phyloP scores from a whole-genome alignment of 1,140 invertebrate genomes.

The Metaphire vulgaris region DNA sequence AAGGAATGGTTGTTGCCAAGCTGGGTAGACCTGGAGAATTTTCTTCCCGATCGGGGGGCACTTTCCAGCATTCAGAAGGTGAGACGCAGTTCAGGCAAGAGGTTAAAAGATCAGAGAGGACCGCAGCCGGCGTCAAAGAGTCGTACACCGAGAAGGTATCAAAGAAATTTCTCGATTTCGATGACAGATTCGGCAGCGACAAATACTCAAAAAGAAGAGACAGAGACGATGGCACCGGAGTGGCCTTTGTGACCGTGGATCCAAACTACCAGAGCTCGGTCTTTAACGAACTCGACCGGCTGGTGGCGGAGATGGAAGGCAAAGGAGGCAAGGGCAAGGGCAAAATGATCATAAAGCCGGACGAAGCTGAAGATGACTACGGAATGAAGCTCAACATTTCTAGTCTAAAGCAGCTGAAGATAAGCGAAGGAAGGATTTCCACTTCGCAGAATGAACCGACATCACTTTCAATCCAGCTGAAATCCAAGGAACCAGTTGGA shows the following conservation, averaged over 20 bases:
- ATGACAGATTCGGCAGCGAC: neutral
- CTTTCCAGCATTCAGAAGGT: neutral
- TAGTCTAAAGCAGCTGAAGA: neutral
- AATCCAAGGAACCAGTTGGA: neutral
- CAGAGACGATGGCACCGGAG: neutral
- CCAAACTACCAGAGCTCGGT: neutral
- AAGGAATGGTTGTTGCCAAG: slow-evolving; percentile 56
- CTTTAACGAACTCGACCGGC: neutral
- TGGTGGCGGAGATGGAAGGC: neutral
- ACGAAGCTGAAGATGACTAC: neutral
- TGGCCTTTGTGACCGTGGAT: neutral
- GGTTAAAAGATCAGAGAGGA: slow-evolving; percentile 12
- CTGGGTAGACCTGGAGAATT: slow-evolving; percentile 22
- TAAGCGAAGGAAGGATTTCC: neutral
- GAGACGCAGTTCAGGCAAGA: neutral
- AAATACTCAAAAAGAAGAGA: neutral
- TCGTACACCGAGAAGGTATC: slow-evolving; percentile 7
- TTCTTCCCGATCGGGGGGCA: neutral
- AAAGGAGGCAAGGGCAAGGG: neutral
- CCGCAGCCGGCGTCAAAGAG: neutral
- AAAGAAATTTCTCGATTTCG: neutral
- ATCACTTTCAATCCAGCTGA: neutral
- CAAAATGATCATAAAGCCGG: neutral
- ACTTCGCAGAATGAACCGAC: neutral
- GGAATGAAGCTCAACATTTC: neutral